Evolutionary conservation across 2,888 invertebrate genomes (phyloP), one percentile per base, ranked within the genome.

Genomic region (Chaetogeoica ovagalla): DNA sequence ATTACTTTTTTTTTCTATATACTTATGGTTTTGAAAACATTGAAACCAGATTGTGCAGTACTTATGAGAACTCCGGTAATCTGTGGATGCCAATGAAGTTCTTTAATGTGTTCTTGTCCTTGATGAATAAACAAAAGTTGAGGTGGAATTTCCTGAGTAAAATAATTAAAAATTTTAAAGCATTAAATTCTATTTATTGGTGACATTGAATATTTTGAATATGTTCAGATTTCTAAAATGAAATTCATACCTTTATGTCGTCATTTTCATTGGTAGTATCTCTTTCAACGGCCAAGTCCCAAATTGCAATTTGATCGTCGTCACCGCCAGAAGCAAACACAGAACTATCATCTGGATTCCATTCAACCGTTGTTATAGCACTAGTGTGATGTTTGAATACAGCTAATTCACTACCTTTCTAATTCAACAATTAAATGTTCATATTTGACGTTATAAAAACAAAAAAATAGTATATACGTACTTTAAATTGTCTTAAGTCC

Each of bases 51-150:
- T 84, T 93, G 91, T 17, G 99, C 96, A 48, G 99, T 99, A 82
- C 96, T 96, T 69, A 99, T 89, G 72, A 99, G 89, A 1, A 95
- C 91, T 15, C 98, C 98, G 0, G 97, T 94, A 83, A 98, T 89
- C 88, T 99, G 98, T 43, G 92, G 91, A 87, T 99, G 98, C 98
- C 99, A 99, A 86, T 98, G 98, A 52, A 98, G 87, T 88, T 99
- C 99, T 86, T 99, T 99, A 81, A 99, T 93, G 86, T 99, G 97
- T 81, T 91, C 93, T 87, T 98, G 98, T 63, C 99, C 99, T 89
- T 97, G 96, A 86, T 99, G 99, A 83, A 98, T 96, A 86, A 99
- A 99, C 82, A 99, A 88, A 70, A 99, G 87, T 86, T 99, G 98
- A 0, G 98, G 96, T 43, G 99, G 98, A 75, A 98, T 87, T 85